Conservation (phyloP, 2,888 invertebrate genomes). For the Rhodophaea formosa region DNA sequence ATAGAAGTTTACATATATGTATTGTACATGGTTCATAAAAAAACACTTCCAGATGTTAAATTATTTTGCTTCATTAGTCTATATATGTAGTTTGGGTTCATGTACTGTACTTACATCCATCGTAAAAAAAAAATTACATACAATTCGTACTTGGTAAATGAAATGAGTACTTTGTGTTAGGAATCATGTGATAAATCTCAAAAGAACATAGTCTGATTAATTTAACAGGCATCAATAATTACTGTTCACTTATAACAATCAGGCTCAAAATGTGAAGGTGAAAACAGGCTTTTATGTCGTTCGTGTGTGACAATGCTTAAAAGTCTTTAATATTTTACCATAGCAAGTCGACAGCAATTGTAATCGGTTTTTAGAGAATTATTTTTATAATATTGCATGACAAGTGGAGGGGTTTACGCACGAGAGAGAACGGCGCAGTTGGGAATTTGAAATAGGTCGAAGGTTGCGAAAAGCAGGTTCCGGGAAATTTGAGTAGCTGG, state of each 20-base stretch:
- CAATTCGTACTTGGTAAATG: slow-evolving; percentile 31
- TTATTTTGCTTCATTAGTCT: slow-evolving; percentile 62
- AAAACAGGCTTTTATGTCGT: neutral
- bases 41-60: slow-evolving; percentile 52
- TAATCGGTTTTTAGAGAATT: slow-evolving; percentile 60
- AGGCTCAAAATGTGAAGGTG: neutral
- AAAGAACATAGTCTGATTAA: neutral
- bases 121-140: slow-evolving; percentile 4
- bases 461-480: neutral
- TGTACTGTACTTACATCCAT: neutral
- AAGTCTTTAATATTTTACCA: slow-evolving; percentile 49
- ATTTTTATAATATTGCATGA: slow-evolving; percentile 66
- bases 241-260: neutral
- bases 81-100: slow-evolving; percentile 35
- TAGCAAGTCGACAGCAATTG: slow-evolving; percentile 52
- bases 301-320: slow-evolving; percentile 27
- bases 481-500: slow-evolving; percentile 13
- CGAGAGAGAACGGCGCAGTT: slow-evolving; percentile 30
- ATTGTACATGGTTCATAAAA: slow-evolving; percentile 51
- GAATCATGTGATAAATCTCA: neutral
- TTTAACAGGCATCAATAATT: neutral
- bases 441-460: neutral
- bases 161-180: neutral
- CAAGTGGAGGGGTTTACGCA: slow-evolving; percentile 34
- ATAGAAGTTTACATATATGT: slow-evolving; percentile 54